Base-by-base conservation (phyloP, 2,888 invertebrate species). In the Hartigia nigra region DNA sequence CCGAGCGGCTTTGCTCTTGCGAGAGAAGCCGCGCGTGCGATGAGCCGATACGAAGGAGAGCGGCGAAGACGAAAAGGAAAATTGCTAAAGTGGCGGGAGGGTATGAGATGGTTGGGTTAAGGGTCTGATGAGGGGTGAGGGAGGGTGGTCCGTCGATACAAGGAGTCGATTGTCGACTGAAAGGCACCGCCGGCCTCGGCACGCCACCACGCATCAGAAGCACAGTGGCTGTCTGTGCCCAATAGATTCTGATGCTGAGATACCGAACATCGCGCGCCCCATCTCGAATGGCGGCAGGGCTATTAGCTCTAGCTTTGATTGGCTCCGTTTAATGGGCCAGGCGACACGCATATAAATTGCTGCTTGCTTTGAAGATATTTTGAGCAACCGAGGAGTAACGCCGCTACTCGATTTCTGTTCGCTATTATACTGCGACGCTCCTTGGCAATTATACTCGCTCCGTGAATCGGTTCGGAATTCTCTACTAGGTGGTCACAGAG, bases 291-390 rank as follows among this genome's bases (percentile, higher is more conserved):
- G 82, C 81, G 82, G 82, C 85, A 83, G 82, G 82, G 87, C 89
- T 90, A 91, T 91, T 91, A 90, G 88, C 89, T 87, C 83, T 84
- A 85, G 88, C 89, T 91, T 90, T 91, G 91, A 91, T 91, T 91
- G 90, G 90, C 89, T 88, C 84, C 86, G 88, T 88, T 91, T 91
- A 91, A 91, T 90, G 90, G 88, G 84, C 88, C 90, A 87, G 84
- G 86, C 89, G 90, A 90, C 90, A 87, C 88, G 90, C 90, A 88
- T 88, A 90, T 91, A 89, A 91, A 91, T 91, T 90, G 88, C 90
- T 86, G 87, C 88, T 88, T 87, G 85, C 90, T 90, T 90, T 89
- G 87, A 90, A 88, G 89, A 88, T 90, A 89, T 89, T 90, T 90
- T 87, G 84, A 89, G 88, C 70, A 14, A 70, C 55, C 36, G 70